Conservation (phyloP, 2,797 vertebrate species). For the Spheniscus humboldti region DNA sequence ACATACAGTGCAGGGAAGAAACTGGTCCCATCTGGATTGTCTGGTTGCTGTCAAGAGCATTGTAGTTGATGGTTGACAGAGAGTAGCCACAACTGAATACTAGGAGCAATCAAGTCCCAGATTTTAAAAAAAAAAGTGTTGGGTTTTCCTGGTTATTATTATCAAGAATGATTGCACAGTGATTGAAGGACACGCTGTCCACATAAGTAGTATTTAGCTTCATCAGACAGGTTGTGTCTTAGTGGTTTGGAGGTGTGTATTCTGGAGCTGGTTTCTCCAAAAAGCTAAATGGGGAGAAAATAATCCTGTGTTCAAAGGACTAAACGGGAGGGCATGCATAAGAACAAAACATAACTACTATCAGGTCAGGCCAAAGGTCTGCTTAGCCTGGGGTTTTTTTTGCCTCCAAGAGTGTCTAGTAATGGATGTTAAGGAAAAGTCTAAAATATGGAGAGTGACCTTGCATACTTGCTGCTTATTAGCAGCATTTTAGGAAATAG, state of each 20-base stretch:
- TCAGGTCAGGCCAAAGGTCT: not conserved
- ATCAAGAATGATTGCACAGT: not conserved
- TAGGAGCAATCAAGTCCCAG: not conserved
- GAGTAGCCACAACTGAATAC: not conserved
- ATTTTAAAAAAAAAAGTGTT: not conserved
- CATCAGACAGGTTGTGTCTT: not conserved
- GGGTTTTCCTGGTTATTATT: not conserved
- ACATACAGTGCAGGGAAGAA: not conserved
- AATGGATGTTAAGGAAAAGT: not conserved
- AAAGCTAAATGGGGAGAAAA: not conserved
- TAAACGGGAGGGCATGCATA: not conserved
- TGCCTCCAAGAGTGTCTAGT: not conserved
- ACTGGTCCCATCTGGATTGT: not conserved
- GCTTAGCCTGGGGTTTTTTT: not conserved
- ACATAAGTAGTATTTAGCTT: not conserved
- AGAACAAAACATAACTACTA: not conserved
- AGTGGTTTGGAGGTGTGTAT: not conserved
- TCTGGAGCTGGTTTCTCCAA: not conserved
- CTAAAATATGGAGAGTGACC: not conserved
- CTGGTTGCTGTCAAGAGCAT: not conserved
- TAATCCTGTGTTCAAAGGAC: not conserved
- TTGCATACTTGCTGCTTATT: not conserved
- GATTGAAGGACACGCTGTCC: not conserved
- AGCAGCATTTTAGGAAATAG: not conserved
- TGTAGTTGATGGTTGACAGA: not conserved